Conservation (phyloP, 2,888 invertebrate genomes). For the Anoplius nigerrimus region DNA sequence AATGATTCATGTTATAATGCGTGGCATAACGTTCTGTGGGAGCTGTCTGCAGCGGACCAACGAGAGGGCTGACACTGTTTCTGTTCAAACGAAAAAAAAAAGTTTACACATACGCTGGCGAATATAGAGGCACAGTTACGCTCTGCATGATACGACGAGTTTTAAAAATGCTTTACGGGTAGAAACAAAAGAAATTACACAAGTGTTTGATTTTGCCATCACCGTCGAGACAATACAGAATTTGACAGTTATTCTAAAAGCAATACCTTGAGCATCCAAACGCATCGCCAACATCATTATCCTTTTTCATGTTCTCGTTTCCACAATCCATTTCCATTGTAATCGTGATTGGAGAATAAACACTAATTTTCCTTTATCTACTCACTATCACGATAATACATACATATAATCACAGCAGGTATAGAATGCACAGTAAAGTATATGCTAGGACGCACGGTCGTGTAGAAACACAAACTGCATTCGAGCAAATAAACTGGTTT, state of each 20-base stretch:
- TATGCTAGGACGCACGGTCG: too few relatives aligned
- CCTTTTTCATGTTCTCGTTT: neutral
- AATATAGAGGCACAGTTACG: neutral
- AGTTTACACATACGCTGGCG: neutral
- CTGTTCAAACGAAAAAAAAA: constrained; percentile 33
- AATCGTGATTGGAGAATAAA: too few relatives aligned
- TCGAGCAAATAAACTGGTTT: too few relatives aligned
- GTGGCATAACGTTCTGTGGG: constrained; percentile 80
- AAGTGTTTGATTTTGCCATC: too few relatives aligned
- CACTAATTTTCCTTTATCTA: too few relatives aligned
- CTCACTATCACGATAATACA: too few relatives aligned
- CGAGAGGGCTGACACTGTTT: constrained; percentile 60
- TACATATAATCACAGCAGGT: too few relatives aligned
- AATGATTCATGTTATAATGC: constrained; percentile 92
- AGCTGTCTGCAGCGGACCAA: constrained; percentile 59
- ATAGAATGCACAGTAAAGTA: too few relatives aligned
- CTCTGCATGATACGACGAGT: neutral
- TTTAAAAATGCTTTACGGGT: neutral
- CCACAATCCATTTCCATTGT: too few relatives aligned
- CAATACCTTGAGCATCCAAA: constrained; percentile 26
- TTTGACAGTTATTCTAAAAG: neutral
- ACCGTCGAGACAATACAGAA: neutral
- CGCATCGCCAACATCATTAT: constrained; percentile 8
- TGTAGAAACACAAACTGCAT: too few relatives aligned
- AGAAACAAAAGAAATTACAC: neutral